Evolutionary conservation across 1,140 invertebrate species (phyloP).

Genomic region (Alviniconcha marisindica): DNA sequence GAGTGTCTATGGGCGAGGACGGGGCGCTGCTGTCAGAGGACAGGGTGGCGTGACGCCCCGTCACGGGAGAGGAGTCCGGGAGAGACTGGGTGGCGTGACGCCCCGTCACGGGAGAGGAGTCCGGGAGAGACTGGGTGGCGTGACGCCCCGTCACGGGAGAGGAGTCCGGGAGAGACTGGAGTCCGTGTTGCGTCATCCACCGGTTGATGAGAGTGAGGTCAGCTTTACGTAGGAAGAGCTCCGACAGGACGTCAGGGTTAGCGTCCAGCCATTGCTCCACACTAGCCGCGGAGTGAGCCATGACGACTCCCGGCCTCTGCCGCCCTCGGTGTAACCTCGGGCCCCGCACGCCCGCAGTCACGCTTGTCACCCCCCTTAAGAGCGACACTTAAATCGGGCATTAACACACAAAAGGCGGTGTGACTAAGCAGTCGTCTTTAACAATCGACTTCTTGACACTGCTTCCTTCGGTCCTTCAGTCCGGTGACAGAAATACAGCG

Average conservation of each 20-base stretch:
- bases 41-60: conserved; percentile 47
- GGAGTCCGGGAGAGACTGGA: conserved; percentile 74
- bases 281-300: conserved; percentile 19
- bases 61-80: conserved; percentile 65
- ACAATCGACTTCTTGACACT: no score
- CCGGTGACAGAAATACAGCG: no score
- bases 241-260: conserved; percentile 75
- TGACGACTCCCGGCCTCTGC: neutral
- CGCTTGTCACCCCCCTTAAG: neutral
- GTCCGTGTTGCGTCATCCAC: conserved; percentile 78
- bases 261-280: conserved; percentile 78
- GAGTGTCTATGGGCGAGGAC: conserved; percentile 60
- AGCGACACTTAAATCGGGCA: no score
- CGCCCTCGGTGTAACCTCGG: neutral
- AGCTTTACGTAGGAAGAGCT: conserved; percentile 78
- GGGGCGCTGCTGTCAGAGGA: conserved; percentile 57
- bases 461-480: no score
- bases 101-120: conserved; percentile 72
- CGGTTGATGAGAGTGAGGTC: conserved; percentile 77
- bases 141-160: conserved; percentile 51
- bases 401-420: no score
- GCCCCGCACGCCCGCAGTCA: no score
- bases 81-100: conserved; percentile 76
- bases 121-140: conserved; percentile 69
- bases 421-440: no score